A percentile compares a stretch with the other conserved stretches of the same genome.
Conservation (phyloP, 2,888 invertebrate species). For the Parascotia fuliginaria region DNA sequence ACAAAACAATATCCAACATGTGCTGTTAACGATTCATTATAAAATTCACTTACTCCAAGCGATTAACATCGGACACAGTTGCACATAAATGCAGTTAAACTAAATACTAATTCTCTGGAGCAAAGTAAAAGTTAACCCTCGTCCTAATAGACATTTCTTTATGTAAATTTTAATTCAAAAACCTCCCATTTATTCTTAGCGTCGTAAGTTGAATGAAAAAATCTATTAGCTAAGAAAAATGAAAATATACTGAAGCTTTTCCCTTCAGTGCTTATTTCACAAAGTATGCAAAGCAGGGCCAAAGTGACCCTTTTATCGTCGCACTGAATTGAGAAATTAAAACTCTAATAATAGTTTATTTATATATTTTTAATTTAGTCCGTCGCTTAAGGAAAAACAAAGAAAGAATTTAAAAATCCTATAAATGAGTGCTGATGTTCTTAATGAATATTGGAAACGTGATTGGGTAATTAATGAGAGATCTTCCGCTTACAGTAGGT, state of each 20-base stretch:
- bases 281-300: constrained; percentile 46
- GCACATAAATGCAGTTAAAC: constrained; percentile 43
- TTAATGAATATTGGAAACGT: constrained; percentile 21
- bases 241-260: constrained; percentile 46
- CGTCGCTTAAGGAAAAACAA: constrained; percentile 8
- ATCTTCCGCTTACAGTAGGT: constrained; percentile 1
- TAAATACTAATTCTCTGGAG: constrained; percentile 52
- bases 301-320: constrained; percentile 35
- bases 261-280: constrained; percentile 44
- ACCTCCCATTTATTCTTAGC: constrained; percentile 52
- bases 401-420: constrained; percentile 14
- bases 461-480: constrained; percentile 13
- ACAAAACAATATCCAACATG: constrained; percentile 24
- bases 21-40: constrained; percentile 29
- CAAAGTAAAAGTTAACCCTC: constrained; percentile 59
- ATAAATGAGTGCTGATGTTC: constrained; percentile 18
- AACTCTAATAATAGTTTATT: constrained; percentile 39
- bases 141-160: constrained; percentile 67
- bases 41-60: constrained; percentile 30
- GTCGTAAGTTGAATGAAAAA: constrained; percentile 57
- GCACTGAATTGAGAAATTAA: constrained; percentile 41
- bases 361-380: constrained; percentile 36
- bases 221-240: constrained; percentile 62
- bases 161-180: constrained; percentile 69
- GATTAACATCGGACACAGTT: constrained; percentile 31